phyloP scores from a whole-genome alignment of 2,797 vertebrate species.

The Mormyrops boulengeri region DNA sequence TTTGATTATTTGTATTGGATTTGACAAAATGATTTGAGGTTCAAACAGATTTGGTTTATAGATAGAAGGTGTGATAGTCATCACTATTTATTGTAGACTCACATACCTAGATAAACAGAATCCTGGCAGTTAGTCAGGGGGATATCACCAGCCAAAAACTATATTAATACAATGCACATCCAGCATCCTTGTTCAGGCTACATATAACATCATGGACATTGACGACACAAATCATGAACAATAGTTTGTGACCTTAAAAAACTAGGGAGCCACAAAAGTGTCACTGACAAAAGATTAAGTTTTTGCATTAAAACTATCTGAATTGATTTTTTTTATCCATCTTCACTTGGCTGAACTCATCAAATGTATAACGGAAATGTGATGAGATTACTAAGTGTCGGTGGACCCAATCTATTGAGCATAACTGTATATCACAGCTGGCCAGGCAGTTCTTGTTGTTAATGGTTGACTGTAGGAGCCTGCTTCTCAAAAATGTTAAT shows the following conservation, averaged over 20 bases:
- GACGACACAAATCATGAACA: neutral
- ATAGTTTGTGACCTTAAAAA: neutral
- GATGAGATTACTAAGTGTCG: neutral
- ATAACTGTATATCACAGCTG: neutral
- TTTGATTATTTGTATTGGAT: neutral
- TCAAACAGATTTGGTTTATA: neutral
- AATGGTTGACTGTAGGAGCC: neutral
- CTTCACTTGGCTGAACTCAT: neutral
- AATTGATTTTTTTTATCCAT: neutral
- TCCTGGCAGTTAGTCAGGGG: neutral
- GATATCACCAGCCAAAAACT: neutral
- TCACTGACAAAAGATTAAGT: neutral
- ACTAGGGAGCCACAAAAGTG: neutral
- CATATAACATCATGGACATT: neutral
- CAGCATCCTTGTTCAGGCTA: neutral
- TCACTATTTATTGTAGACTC: neutral
- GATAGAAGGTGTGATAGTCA: neutral
- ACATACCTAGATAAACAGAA: neutral
- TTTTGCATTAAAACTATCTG: slow-evolving; percentile 2
- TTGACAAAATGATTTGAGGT: slow-evolving; percentile 13
- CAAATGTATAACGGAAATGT: neutral
- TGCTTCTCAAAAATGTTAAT: neutral
- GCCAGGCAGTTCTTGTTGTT: neutral
- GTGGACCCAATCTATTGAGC: neutral
- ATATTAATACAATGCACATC: neutral